Evolutionary conservation across 2,888 invertebrate genomes (phyloP).

Genomic region (Drosophila percnosoma): DNA sequence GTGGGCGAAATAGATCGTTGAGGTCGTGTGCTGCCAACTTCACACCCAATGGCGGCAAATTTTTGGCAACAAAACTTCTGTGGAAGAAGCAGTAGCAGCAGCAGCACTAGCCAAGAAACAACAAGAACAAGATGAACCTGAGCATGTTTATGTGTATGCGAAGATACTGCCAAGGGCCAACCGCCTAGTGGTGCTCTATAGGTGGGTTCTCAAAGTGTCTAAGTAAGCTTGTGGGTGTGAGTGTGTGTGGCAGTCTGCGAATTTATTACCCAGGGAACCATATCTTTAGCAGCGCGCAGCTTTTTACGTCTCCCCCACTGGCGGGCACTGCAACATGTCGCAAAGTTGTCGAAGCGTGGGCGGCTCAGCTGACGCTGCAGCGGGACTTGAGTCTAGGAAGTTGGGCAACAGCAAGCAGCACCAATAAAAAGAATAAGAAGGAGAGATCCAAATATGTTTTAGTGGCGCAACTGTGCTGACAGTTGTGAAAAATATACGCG

Average conservation of each 20-base stretch:
- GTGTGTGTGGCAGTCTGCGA: conserved; percentile 56
- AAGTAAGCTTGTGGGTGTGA: conserved; percentile 11
- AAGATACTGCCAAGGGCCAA: conserved; percentile 26
- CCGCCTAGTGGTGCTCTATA: conserved; percentile 29
- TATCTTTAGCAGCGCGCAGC: conserved; percentile 67
- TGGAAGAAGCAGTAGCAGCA: conserved; percentile 31
- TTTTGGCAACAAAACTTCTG: conserved; percentile 79
- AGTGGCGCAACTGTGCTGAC: conserved; percentile 78
- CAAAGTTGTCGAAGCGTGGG: conserved; percentile 77
- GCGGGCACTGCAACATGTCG: conserved; percentile 74
- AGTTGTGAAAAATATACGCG: conserved; percentile 79
- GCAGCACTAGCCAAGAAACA: conserved; percentile 32
- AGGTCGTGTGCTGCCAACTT: conserved; percentile 67
- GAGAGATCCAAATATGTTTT: conserved; percentile 73
- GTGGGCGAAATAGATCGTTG: conserved; percentile 44
- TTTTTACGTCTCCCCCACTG: conserved; percentile 32
- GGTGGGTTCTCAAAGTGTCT: conserved; percentile 20
- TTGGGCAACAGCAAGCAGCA: conserved; percentile 37
- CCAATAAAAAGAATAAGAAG: conserved; percentile 36
- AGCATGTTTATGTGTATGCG: conserved; percentile 29
- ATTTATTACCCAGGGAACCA: conserved; percentile 81
- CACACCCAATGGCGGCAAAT: conserved; percentile 80
- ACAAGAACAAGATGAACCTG: conserved; percentile 31
- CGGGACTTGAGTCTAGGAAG: conserved; percentile 57
- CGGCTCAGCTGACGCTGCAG: conserved; percentile 62